Conservation (phyloP, 2,888 invertebrate genomes). For the Machimus rusticus region DNA sequence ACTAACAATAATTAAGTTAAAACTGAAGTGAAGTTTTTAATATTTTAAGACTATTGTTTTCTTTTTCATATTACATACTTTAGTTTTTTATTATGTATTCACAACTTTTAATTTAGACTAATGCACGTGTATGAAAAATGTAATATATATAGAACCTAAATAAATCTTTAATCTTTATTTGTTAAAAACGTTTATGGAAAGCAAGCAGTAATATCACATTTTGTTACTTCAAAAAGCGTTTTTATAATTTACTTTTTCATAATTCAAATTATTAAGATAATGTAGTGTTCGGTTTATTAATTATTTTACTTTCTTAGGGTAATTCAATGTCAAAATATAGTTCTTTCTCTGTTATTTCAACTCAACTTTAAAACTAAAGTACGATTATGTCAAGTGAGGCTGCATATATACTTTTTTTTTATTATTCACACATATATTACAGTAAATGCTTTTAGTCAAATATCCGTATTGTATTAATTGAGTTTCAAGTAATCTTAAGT, state of each 20-base stretch:
- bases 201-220: background rate
- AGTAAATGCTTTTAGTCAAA: too few species aligned
- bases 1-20: too few species aligned
- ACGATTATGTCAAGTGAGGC: too few species aligned
- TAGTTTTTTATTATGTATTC: background rate
- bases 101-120: background rate
- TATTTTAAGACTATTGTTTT: background rate
- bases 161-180: background rate
- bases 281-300: background rate
- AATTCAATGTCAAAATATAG: background rate
- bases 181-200: background rate
- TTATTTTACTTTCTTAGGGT: background rate
- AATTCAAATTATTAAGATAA: background rate
- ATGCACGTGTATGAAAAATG: background rate
- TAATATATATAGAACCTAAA: background rate
- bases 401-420: too few species aligned
- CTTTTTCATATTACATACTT: background rate
- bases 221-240: background rate
- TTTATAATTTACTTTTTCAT: background rate
- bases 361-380: background rate
- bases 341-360: background rate
- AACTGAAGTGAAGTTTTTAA: background rate
- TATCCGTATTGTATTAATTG: too few species aligned
- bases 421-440: too few species aligned
- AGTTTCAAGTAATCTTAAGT: too few species aligned